Evolutionary conservation across 1,140 invertebrate genomes (phyloP), one percentile per base, ranked within the genome.

Genomic region (Drosophila malerkotliana): DNA sequence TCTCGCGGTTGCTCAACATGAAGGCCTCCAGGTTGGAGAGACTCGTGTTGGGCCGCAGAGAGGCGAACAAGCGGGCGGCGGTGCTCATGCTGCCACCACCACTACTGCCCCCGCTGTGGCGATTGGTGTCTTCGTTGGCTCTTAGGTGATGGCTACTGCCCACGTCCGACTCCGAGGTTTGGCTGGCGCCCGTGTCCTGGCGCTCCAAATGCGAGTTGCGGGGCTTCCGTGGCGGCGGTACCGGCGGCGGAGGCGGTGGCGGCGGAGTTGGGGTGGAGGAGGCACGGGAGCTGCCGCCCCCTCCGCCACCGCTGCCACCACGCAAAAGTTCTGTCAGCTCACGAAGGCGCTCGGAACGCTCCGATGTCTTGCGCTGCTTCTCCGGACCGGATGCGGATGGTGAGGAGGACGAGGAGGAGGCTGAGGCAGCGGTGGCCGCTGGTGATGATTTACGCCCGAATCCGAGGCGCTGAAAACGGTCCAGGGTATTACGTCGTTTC

Each of bases 311-410:
- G 93, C 92, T 71, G 44, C 58, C 59, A 14, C 75, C 93, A 69
- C 94, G 94, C 24, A 97, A 92, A 58, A 95, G 93, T 87, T 96
- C 95, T 4, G 96, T 96, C 60, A 97, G 93, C 91, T 96, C 95
- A 69, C 94, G 94, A 62, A 97, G 93, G 61, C 95, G 93, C 87
- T 96, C 94, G 12, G 95, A 93, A 90, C 95, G 95, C 54, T 92
- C 85, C 14, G 75, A 60, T 34, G 77, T 72, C 56, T 90, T 91
- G 34, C 90, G 84, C 59, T 92, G 91, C 54, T 92, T 90, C 4
- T 85, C 73, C 60, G 62, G 30, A 28, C 69, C 56, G 26, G 61
- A 49, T 39, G 72, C 52, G 4, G 49, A 61, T 18, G 52, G 34
- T 21, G 45, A 44, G 18, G 56, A 48, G 45, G 56, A 37, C 12